A percentile compares a stretch with the other conserved stretches of the same genome.
Evolutionary conservation across 2,797 vertebrate species (phyloP).

Genomic region (Rhyacichthys aspro): DNA sequence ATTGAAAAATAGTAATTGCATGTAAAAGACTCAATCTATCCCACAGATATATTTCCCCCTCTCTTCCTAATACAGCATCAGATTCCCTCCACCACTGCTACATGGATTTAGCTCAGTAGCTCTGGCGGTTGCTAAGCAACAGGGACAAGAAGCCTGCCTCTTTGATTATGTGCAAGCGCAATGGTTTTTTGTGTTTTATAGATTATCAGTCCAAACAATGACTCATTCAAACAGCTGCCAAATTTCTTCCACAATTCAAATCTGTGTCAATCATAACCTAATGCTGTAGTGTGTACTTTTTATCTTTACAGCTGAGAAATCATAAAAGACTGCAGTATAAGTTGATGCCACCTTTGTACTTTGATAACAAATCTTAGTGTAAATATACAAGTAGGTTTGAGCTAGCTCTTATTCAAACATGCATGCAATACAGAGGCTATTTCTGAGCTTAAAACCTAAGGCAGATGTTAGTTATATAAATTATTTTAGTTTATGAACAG

Average conservation of each 20-base stretch:
- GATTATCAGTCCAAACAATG: constrained; percentile 75
- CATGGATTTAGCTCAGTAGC: constrained; percentile 79
- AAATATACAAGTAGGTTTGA: constrained; percentile 7
- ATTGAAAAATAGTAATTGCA: too few relatives aligned
- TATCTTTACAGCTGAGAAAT: constrained; percentile 16
- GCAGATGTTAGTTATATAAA: neutral
- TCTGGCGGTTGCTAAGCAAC: constrained; percentile 83
- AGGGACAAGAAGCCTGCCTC: constrained; percentile 82
- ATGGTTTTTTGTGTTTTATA: constrained; percentile 68
- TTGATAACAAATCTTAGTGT: neutral
- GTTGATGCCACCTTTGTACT: constrained; percentile 7
- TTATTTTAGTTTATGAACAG: too few relatives aligned
- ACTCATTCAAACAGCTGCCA: constrained; percentile 50
- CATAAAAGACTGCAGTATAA: constrained; percentile 13
- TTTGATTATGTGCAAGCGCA: constrained; percentile 61
- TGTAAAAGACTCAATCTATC: constrained; percentile 44
- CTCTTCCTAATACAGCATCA: constrained; percentile 77
- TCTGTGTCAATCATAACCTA: constrained; percentile 48
- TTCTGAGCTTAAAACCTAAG: neutral
- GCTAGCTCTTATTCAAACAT: constrained; percentile 9
- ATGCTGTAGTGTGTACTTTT: constrained; percentile 5
- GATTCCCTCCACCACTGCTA: constrained; percentile 57
- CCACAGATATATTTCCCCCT: constrained; percentile 58
- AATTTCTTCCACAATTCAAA: constrained; percentile 28
- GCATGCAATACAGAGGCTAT: constrained; percentile 1